A percentile compares a stretch with the other conserved stretches of the same genome.
These are phyloP conservation scores for Lateolabrax maculatus DNA, from an alignment of 2,797 vertebrate genomes.

Conservation along the genomic window DNA sequence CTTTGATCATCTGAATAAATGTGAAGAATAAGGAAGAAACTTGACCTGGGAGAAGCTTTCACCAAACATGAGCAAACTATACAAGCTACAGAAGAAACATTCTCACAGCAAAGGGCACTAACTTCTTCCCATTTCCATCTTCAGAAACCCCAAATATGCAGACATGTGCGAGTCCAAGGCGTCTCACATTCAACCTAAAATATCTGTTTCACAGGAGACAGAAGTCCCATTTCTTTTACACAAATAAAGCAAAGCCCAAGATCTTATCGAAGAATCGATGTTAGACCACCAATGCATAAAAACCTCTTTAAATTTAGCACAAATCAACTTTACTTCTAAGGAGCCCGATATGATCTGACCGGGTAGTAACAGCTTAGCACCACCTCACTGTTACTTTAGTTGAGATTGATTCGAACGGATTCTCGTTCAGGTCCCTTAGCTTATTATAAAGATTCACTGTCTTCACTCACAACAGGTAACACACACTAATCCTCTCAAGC, in stretches of 20 bases:
- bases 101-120: not conserved
- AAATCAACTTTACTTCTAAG: slow-evolving; percentile 7
- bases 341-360: slow-evolving; percentile 19
- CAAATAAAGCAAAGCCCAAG: not conserved
- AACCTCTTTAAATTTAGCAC: not conserved
- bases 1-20: not conserved
- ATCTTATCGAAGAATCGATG: not conserved
- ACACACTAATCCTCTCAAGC: slow-evolving; percentile 21
- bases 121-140: not conserved
- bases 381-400: slow-evolving; percentile 34
- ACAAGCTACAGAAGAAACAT: not conserved
- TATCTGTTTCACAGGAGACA: not conserved
- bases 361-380: slow-evolving; percentile 26
- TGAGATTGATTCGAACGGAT: slow-evolving; percentile 51
- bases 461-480: slow-evolving; percentile 22
- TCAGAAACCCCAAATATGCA: not conserved
- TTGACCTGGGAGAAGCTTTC: too few species aligned
- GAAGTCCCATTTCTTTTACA: not conserved
- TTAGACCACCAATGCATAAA: not conserved
- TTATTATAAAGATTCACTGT: slow-evolving; percentile 48
- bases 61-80: not conserved
- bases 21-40: not conserved
- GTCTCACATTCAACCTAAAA: accelerated
- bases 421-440: slow-evolving; percentile 43
- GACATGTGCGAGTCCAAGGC: not conserved